Conservation (phyloP, 30 jellyfish, hydroid and myxozoan genomes). For the Pelagia noctiluca region DNA sequence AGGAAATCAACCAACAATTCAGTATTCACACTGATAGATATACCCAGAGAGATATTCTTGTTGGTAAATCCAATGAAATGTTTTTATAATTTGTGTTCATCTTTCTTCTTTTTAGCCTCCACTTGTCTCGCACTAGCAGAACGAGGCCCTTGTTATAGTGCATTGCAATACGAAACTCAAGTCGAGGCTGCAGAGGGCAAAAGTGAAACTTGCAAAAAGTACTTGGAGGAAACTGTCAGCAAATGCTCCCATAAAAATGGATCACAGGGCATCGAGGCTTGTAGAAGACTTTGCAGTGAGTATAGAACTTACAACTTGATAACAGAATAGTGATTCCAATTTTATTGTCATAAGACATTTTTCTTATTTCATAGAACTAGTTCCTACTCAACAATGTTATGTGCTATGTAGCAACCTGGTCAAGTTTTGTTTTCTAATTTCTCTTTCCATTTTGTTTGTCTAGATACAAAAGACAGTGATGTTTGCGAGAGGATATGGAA, state of each 20-base stretch:
- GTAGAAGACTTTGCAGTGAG: conserved; percentile 93
- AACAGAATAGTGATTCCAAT: too few species aligned
- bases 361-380: too few species aligned
- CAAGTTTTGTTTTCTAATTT: background rate
- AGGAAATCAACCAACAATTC: too few species aligned
- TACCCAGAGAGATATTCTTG: too few species aligned
- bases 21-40: too few species aligned
- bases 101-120: conserved; percentile 46
- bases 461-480: conserved; percentile 88
- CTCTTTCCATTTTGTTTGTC: background rate
- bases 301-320: background rate
- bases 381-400: too few species aligned
- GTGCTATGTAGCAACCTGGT: background rate
- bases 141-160: conserved; percentile 94
- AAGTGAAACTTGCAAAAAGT: conserved; percentile 87
- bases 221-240: conserved; percentile 78
- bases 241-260: conserved; percentile 82
- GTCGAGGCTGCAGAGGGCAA: conserved; percentile 95
- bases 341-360: too few species aligned
- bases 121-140: conserved; percentile 83
- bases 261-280: conserved; percentile 77
- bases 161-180: conserved; percentile 92
- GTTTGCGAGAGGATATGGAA: conserved; percentile 93
- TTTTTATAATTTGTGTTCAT: background rate
- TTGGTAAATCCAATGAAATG: too few species aligned